Base-by-base conservation (phyloP, 2,888 invertebrate species). In the Lepidocyrtoides sp. region DNA sequence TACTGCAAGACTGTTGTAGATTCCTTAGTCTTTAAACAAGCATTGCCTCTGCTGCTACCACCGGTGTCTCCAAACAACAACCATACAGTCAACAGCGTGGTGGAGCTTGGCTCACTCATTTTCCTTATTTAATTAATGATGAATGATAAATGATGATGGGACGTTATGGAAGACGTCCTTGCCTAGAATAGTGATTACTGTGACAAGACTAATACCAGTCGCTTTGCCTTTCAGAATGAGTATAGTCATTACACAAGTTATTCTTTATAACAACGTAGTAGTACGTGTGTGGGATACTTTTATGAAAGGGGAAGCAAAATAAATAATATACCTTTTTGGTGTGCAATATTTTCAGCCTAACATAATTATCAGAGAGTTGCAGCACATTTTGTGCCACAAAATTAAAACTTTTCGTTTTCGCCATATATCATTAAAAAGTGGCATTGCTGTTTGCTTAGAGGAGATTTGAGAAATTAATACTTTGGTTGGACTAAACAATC, bases 121-220 rank as follows among this genome's bases (percentile, higher is more conserved):
- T 84, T 84, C 89, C 57, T 89, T 89, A 89, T 89, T 89, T 89
- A 89, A 89, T 89, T 89, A 89, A 89, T 89, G 89, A 84, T 89
- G 77, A 89, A 89, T 89, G 89, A 89, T 89, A 89, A 89, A 89
- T 89, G 89, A 89, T 89, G 89, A 84, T 89, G 77, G 83, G 89
- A 84, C 89, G 84, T 89, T 89, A 84, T 75, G 75, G 69, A 89
- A 66, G 63, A 84, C 54, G 89, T 69, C 89, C 84, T 77, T 84
- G 77, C 89, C 63, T 82, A 89, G 72, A 60, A 75, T 89, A 54
- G 83, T 89, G 89, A 89, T 89, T 89, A 83, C 60, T 20, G 69
- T 84, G 89, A 89, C 75, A 89, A 89, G 89, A 77, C 57, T 89
- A 89, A 77, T 84, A 84, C 36, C 66, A 57, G 48, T 48, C 17